Evolutionary conservation across 1,140 invertebrate species (phyloP), one percentile per base, ranked within the genome.

Genomic region (Brachionus manjavacas): DNA sequence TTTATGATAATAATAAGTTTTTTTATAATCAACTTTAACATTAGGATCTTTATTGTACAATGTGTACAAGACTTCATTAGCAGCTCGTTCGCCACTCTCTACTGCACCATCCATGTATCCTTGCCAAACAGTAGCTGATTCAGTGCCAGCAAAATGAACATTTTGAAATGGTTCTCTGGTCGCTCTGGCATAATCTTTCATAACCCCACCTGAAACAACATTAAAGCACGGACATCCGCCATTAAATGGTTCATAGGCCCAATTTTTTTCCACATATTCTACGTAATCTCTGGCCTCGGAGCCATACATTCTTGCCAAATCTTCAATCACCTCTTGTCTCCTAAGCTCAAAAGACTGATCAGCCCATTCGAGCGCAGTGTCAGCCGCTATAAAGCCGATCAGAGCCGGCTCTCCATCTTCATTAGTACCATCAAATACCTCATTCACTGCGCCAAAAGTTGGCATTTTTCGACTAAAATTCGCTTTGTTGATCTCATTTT

Each of bases 41-140:
- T 20, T 76, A 25, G 72, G 20, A 49, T 76, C 72, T 52, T 76
- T 25, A 49, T 46, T 76, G 16, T 14, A 76, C 1, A 76, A 23
- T 9, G 25, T 20, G 14, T 60, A 55, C 12, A 80, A 20, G 3
- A 90, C 88, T 85, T 90, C 88, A 76, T 86, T 85, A 20, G 89
- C 89, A 28, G 88, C 87, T 72, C 89, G 83, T 23, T 85, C 84
- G n/a, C 90, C 90, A 49, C 88, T 86, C 79, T 90, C 87, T 9
- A 90, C 88, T 20, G 90, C 90, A n/a, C 90, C 90, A 87, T 87
- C 89, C 87, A 90, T 88, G 85, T 87, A 90, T 8, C 89, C 89
- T 86, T 87, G 87, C 88, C 89, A 90, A 4, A 85, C 80, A 6
- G 88, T 89, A 16, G 89, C 88, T 14, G 88, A 88, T 83, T 90